Percentiles rank a stretch among this genome's conserved stretches.
Evolutionary conservation across 2,888 invertebrate genomes (phyloP).

Genomic region (Drosophila sordidapex): DNA sequence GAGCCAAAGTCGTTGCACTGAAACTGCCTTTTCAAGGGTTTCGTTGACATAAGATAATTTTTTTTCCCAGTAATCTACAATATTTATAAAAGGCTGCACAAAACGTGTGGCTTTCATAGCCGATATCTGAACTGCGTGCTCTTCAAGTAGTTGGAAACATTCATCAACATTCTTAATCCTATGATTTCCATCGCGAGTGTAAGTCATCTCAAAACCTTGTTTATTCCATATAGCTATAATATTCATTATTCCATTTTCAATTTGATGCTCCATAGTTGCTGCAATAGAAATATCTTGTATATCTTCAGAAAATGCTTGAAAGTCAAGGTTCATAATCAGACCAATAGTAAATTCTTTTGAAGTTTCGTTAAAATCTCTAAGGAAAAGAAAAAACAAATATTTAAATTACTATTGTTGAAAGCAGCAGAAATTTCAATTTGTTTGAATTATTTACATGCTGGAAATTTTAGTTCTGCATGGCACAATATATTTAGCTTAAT

Average conservation of each 20-base stretch:
- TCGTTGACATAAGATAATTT: conserved; percentile 92
- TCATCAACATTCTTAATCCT: conserved; percentile 92
- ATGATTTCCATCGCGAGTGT: conserved; percentile 89
- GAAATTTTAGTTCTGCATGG: too few species aligned
- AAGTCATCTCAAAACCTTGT: conserved; percentile 90
- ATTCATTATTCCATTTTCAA: conserved; percentile 91
- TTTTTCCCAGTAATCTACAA: conserved; percentile 95
- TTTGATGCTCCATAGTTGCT: conserved; percentile 94
- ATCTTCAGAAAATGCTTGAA: conserved; percentile 93
- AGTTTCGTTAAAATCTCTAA: conserved; percentile 91
- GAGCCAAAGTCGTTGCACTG: conserved; percentile 93
- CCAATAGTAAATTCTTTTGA: conserved; percentile 93
- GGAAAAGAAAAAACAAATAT: conserved; percentile 12
- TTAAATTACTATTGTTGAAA: too few species aligned
- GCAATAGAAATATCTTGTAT: conserved; percentile 94
- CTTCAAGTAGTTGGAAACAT: conserved; percentile 91
- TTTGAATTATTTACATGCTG: too few species aligned
- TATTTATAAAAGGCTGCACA: conserved; percentile 93
- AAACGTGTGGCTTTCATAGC: conserved; percentile 95
- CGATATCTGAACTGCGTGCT: conserved; percentile 93
- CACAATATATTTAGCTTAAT: too few species aligned
- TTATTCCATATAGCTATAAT: conserved; percentile 90
- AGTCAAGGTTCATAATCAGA: conserved; percentile 91
- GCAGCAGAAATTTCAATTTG: too few species aligned
- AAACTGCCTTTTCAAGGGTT: conserved; percentile 91